Evolutionary conservation across 2,888 invertebrate species (phyloP).

Genomic region (Acrobasis suavella): DNA sequence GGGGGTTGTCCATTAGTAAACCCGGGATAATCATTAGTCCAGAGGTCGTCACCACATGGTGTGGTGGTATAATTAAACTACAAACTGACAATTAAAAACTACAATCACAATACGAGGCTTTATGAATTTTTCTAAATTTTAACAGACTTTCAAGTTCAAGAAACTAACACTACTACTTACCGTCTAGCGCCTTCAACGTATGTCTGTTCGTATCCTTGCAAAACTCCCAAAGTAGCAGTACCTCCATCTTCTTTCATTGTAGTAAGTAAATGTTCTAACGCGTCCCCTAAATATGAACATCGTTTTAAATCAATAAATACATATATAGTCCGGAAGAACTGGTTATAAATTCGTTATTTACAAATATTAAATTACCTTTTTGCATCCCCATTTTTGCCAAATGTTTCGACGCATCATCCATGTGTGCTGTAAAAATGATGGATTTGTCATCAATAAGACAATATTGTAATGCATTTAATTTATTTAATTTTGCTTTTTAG

Average conservation of each 20-base stretch:
- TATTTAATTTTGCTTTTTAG: too few relatives aligned
- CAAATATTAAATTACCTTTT: constrained; percentile 46
- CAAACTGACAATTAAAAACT: too few relatives aligned
- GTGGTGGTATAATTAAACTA: background rate
- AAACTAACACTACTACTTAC: constrained; percentile 34
- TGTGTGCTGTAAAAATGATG: constrained; percentile 42
- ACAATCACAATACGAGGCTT: too few relatives aligned
- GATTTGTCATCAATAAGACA: too few relatives aligned
- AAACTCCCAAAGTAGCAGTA: constrained; percentile 42
- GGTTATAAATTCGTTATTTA: too few relatives aligned
- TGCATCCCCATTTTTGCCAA: constrained; percentile 54
- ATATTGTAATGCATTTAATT: too few relatives aligned
- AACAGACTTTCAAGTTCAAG: too few relatives aligned
- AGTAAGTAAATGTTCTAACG: constrained; percentile 50
- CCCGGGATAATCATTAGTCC: too few relatives aligned
- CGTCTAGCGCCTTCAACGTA: constrained; percentile 56
- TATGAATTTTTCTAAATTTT: too few relatives aligned
- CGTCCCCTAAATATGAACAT: constrained; percentile 44
- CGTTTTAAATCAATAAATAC: too few relatives aligned
- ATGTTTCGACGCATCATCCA: constrained; percentile 53
- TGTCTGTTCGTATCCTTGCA: constrained; percentile 60
- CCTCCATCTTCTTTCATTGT: constrained; percentile 61
- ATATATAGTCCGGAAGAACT: too few relatives aligned
- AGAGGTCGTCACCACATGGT: background rate
- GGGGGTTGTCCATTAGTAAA: too few relatives aligned